Conservation (phyloP, 2,113 vertebrate genomes). For the Vimba vimba region DNA sequence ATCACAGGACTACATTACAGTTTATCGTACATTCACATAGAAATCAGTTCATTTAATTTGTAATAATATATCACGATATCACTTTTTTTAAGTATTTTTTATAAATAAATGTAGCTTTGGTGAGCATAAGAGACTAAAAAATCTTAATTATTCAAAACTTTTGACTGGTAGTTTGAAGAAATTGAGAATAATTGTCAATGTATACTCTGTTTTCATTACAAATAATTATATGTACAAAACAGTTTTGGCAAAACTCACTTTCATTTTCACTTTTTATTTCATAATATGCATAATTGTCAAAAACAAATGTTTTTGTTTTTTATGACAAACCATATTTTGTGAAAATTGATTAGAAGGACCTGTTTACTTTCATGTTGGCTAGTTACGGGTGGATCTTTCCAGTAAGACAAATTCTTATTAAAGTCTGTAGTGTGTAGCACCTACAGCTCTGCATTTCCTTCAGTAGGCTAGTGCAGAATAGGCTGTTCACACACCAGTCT, state of each 20-base stretch:
- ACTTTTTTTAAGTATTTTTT: no score
- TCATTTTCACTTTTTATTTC: background rate
- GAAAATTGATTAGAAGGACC: background rate
- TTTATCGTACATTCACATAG: no score
- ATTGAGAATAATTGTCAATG: background rate
- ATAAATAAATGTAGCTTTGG: no score
- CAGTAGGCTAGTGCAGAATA: no score
- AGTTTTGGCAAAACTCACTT: background rate
- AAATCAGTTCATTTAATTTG: no score
- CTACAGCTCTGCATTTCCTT: background rate
- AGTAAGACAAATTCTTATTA: background rate
- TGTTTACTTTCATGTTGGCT: no score
- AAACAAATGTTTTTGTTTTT: background rate
- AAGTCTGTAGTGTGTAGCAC: background rate
- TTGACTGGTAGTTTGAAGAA: no score
- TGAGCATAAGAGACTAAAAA: no score
- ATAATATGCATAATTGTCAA: background rate
- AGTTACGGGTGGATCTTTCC: no score
- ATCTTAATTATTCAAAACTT: no score
- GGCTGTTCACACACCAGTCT: background rate
- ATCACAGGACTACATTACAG: background rate
- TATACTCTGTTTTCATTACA: background rate
- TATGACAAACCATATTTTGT: background rate
- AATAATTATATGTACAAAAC: background rate
- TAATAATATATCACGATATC: no score